Base-by-base conservation (phyloP, 2,888 invertebrate genomes). In the Mesorhabditis spiculigera region DNA sequence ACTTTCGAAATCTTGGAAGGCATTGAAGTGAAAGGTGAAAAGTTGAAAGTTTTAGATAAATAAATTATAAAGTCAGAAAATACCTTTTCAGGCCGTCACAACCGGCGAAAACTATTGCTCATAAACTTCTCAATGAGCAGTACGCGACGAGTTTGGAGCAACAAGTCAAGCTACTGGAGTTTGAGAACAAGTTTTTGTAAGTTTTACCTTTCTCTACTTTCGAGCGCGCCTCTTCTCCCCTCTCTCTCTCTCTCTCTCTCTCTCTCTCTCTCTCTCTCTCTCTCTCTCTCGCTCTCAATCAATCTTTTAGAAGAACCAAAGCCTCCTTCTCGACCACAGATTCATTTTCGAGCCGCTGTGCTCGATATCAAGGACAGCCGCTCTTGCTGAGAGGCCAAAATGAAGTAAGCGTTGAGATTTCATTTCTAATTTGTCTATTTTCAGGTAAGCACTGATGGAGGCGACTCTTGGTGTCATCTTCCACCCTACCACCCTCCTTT, bases 131-230 rank as follows among this genome's bases (percentile, higher is more conserved):
- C 0, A 65, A 75, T 8, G 71, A 75, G 41, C 77, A 80, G 58
- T 80, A 77, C 67, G 75, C 78, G 41, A 72, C 70, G 65, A 76
- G 78, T 68, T 71, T 80, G 41, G 74, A 77, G 45, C 79, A 80
- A 63, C 79, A 80, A 65, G 71, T 80, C 61, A 73, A 77, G 68
- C 71, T 80, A 58, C 71, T 80, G 61, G 77, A 78, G 62, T 68
- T 77, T 42, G 79, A 80, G 69, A 80, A 80, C 65, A 65, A 69
- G 10, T 80, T 71, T 45, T 67, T 80, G 77, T 76, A 61, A 66
- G 72, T 71, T 50, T 28, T 28, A 28, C 28, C 28, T 28, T 28
- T 28, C 28, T 28, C 28, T 28, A 28, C 28, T 28, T 28, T 28
- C 28, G 28, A 28, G 28, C 28, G 28, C 28, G 3, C 28, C 28